Evolutionary conservation across 2,797 vertebrate species (phyloP).

Genomic region (Pipistrellus pygmaeus): DNA sequence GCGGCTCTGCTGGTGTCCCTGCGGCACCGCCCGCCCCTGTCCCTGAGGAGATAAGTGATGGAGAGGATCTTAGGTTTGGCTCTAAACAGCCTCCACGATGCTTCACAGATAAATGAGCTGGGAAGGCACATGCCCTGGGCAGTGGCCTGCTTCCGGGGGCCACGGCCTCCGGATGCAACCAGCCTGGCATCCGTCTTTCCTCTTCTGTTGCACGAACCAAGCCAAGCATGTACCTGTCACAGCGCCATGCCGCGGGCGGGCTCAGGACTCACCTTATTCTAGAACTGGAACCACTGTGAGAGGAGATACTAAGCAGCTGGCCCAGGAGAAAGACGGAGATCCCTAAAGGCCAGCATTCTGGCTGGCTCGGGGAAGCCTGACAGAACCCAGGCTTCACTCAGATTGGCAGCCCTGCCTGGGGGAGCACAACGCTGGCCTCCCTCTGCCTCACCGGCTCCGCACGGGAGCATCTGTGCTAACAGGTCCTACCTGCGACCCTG

Average conservation of each 20-base stretch:
- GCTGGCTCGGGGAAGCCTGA: neutral
- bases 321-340: conserved; percentile 38
- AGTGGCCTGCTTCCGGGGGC: neutral
- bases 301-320: conserved; percentile 57
- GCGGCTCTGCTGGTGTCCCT: no score
- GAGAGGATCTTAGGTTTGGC: neutral
- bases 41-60: neutral
- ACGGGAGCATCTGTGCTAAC: neutral
- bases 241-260: conserved; percentile 80
- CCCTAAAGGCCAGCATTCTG: conserved; percentile 32
- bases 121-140: conserved; percentile 24
- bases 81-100: conserved; percentile 24
- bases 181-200: conserved; percentile 28
- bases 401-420: neutral
- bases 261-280: neutral
- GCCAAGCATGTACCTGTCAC: conserved; percentile 64
- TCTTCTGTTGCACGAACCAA: conserved; percentile 41
- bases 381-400: conserved; percentile 1
- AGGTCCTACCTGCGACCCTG: neutral
- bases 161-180: conserved; percentile 40
- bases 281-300: conserved; percentile 44
- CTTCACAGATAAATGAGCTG: conserved; percentile 54
- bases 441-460: neutral
- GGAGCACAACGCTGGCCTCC: neutral
- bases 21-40: neutral